A percentile compares a stretch with the other conserved stretches of the same genome.
These are phyloP conservation scores for Falco peregrinus DNA, from an alignment of 2,797 vertebrate genomes.

Conservation along the genomic window DNA sequence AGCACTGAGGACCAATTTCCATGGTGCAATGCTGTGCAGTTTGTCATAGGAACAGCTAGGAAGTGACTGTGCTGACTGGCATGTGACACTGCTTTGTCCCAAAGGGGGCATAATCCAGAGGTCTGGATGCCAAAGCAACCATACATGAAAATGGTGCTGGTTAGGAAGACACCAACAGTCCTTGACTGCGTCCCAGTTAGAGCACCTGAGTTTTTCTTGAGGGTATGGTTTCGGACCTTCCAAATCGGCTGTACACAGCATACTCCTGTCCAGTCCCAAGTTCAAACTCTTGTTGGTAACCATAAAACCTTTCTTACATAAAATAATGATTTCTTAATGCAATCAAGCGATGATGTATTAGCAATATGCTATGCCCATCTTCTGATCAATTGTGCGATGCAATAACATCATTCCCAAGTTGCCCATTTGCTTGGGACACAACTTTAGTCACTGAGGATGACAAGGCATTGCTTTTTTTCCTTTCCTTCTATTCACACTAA, in stretches of 20 bases:
- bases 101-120: background rate
- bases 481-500: background rate
- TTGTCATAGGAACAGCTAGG: background rate
- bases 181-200: background rate
- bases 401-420: background rate
- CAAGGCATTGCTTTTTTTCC: background rate
- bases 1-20: background rate
- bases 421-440: background rate
- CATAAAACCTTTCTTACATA: background rate
- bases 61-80: background rate
- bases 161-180: background rate
- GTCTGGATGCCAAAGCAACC: background rate
- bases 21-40: background rate
- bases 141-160: background rate
- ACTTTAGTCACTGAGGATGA: background rate
- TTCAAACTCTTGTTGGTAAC: background rate
- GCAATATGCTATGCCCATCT: background rate
- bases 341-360: background rate
- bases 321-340: background rate
- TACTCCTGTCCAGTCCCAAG: background rate
- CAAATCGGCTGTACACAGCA: accelerated
- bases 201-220: background rate
- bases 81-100: background rate
- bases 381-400: background rate
- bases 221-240: background rate